Base-by-base conservation (phyloP, 2,888 invertebrate genomes). In the Rosalia funebris region DNA sequence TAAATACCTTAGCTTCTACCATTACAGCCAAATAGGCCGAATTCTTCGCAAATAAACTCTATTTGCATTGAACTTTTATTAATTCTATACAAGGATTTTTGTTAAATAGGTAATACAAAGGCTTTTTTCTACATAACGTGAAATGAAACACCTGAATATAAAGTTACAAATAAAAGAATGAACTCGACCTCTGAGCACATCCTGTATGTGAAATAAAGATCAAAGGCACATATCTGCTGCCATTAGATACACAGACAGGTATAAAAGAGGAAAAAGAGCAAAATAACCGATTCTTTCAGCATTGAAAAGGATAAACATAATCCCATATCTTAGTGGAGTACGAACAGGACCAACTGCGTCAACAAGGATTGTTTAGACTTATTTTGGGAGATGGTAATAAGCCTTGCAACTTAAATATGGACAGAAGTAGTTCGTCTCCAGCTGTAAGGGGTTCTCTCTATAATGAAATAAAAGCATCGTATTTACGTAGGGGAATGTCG, bases 331-430 rank as follows among this genome's bases (percentile, higher is more conserved):
- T 57, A 56, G 48, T 44, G 60, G 42, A 68, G 68, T 63, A 64
- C 63, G 62, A 66, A 66, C 64, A 65, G 62, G 68, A 72, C 73
- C 75, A 74, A 76, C 77, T 75, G 75, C 74, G 72, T 75, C 76
- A 76, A 75, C 76, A 77, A 66, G 74, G 73, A 73, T 73, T 74
- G 75, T 75, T 75, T 72, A 70, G 75, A 75, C 73, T 76, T 76
- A 76, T 76, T 76, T 72, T 69, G 60, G 71, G 67, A 76, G 41
- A 53, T 42, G 41, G 42, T 53, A 53, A 53, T 53, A 53, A 53
- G 73, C 70, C 69, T 67, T 69, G 69, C 70, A 70, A 71, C 65
- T 61, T 61, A 64, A 70, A 65, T 70, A 62, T 62, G 65, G 63
- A 65, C 66, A 65, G 65, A 65, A 69, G 52, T 57, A 59, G 60